Evolutionary conservation across 2,113 vertebrate genomes (phyloP).

Genomic region (Solea solea): DNA sequence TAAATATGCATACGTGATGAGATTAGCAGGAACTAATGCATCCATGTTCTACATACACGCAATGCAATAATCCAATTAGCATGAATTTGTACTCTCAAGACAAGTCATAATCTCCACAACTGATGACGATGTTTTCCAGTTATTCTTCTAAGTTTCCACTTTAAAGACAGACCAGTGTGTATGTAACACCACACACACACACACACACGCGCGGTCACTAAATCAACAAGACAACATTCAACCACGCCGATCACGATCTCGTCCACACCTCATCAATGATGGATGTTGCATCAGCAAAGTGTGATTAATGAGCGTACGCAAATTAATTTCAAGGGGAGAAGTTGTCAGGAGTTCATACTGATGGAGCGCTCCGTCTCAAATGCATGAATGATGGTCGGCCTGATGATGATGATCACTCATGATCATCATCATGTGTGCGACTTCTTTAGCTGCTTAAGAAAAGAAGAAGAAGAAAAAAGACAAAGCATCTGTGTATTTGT

Average conservation of each 20-base stretch:
- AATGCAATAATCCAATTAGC: background rate
- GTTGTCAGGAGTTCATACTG: constrained; percentile 68
- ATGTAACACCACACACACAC: constrained; percentile 19
- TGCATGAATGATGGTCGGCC: constrained; percentile 57
- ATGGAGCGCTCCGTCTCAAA: constrained; percentile 65
- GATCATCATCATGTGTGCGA: constrained; percentile 36
- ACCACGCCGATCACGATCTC: constrained; percentile 47
- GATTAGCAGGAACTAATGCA: too few species aligned
- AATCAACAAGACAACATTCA: constrained; percentile 72
- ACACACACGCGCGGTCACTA: constrained; percentile 53
- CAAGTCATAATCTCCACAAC: background rate
- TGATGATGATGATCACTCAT: constrained; percentile 55
- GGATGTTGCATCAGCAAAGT: constrained; percentile 74
- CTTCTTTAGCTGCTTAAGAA: constrained; percentile 19
- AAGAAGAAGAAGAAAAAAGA: constrained; percentile 3
- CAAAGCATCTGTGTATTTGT: background rate
- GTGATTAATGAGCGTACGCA: constrained; percentile 76
- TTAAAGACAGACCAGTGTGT: background rate
- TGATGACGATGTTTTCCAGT: background rate
- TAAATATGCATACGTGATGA: too few species aligned
- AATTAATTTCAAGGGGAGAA: constrained; percentile 76
- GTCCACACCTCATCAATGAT: constrained; percentile 71
- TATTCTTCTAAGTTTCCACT: constrained; percentile 4
- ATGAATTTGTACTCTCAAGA: background rate
- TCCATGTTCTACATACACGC: too few species aligned